phyloP scores from a whole-genome alignment of 2,888 invertebrate genomes.

The Lycia hirtaria region DNA sequence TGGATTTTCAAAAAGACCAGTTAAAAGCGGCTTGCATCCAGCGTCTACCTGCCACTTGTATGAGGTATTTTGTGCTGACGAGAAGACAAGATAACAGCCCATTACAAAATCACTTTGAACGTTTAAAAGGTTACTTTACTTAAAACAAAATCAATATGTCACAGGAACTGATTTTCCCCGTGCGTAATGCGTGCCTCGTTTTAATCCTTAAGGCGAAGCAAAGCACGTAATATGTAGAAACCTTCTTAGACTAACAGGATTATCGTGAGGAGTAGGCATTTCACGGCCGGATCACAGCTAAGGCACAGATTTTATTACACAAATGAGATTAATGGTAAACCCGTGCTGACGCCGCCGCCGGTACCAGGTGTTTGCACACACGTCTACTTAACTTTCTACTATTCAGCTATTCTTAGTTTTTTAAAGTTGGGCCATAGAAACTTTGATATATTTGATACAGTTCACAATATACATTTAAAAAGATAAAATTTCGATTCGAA shows the following conservation, averaged over 20 bases:
- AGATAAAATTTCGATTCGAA: no score
- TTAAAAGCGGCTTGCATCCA: no score
- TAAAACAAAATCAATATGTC: constrained; percentile 31
- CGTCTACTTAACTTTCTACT: neutral
- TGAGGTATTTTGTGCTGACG: no score
- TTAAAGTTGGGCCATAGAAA: no score
- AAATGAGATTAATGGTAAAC: constrained; percentile 81
- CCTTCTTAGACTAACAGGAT: constrained; percentile 91
- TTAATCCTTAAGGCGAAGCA: constrained; percentile 89
- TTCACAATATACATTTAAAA: no score
- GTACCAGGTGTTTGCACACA: constrained; percentile 13
- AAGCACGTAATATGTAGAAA: constrained; percentile 90
- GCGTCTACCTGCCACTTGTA: no score
- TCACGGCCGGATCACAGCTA: constrained; percentile 86
- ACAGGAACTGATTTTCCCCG: constrained; percentile 25
- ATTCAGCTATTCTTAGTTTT: neutral
- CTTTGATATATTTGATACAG: no score
- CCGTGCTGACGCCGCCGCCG: constrained; percentile 45
- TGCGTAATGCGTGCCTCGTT: constrained; percentile 62
- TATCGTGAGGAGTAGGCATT: constrained; percentile 87
- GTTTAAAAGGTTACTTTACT: constrained; percentile 19
- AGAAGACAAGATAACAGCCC: no score
- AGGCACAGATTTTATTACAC: constrained; percentile 85
- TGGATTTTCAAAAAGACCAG: no score
- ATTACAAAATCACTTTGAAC: constrained; percentile 5